phyloP scores from a whole-genome alignment of 2,888 invertebrate species.

The Drosophila lacicola region DNA sequence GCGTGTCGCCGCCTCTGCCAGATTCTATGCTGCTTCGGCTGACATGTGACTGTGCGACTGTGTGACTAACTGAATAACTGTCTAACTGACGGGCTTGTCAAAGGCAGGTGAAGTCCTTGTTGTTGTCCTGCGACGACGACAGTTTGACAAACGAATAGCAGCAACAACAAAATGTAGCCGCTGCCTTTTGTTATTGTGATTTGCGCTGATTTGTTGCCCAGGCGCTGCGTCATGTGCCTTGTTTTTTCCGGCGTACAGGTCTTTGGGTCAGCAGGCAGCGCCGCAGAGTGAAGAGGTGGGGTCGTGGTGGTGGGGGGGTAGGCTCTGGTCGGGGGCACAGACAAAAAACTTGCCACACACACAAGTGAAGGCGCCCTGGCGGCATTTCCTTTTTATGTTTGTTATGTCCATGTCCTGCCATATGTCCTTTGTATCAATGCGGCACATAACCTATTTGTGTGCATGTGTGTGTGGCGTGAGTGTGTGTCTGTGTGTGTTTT shows the following conservation, averaged over 20 bases:
- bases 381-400: slow-evolving; percentile 50
- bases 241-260: slow-evolving; percentile 62
- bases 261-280: slow-evolving; percentile 61
- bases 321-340: not conserved
- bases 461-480: not conserved
- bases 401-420: slow-evolving; percentile 58
- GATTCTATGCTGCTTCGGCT: slow-evolving; percentile 1
- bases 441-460: slow-evolving; percentile 39
- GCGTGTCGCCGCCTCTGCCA: slow-evolving; percentile 5
- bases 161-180: slow-evolving; percentile 6
- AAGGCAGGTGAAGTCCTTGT: slow-evolving; percentile 43
- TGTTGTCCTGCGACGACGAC: slow-evolving; percentile 14
- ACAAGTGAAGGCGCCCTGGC: slow-evolving; percentile 9
- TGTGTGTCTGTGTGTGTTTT: slow-evolving; percentile 44
- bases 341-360: slow-evolving; percentile 33
- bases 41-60: slow-evolving; percentile 23
- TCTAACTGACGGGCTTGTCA: slow-evolving; percentile 44
- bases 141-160: slow-evolving; percentile 55
- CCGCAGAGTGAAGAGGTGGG: not conserved
- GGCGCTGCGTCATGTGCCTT: slow-evolving; percentile 64
- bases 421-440: slow-evolving; percentile 70
- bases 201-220: slow-evolving; percentile 77
- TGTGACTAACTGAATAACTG: slow-evolving; percentile 38
- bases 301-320: not conserved
- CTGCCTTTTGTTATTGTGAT: slow-evolving; percentile 66